A percentile compares a stretch with the other conserved stretches of the same genome.
Evolutionary conservation across 2,888 invertebrate species (phyloP).

Genomic region (Cephus rjabovi): DNA sequence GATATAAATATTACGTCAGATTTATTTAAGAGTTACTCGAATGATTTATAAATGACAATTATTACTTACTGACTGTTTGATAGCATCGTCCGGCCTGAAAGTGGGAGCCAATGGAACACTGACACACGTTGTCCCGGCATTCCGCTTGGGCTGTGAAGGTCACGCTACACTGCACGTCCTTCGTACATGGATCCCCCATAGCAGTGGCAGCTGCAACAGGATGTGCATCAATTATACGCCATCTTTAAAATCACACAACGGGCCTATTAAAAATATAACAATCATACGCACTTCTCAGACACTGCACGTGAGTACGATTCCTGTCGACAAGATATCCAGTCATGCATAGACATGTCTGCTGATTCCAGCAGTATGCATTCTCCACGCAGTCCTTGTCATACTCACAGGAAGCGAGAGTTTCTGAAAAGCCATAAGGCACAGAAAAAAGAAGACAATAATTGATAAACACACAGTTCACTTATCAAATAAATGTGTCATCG

Average conservation of each 20-base stretch:
- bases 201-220: conserved; percentile 49
- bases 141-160: conserved; percentile 60
- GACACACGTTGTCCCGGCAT: conserved; percentile 56
- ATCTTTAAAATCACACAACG: background rate
- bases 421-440: conserved; percentile 33
- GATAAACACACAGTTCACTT: background rate
- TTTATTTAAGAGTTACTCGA: background rate
- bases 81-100: conserved; percentile 61
- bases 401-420: conserved; percentile 43
- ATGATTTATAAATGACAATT: background rate
- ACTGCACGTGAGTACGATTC: conserved; percentile 62
- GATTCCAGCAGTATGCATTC: conserved; percentile 53
- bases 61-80: conserved; percentile 56
- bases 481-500: background rate
- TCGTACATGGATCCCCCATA: conserved; percentile 57
- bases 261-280: background rate
- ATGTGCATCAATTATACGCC: background rate
- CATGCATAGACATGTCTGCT: conserved; percentile 63
- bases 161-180: conserved; percentile 59
- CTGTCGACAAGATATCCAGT: conserved; percentile 59
- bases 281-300: conserved; percentile 59
- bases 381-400: conserved; percentile 50
- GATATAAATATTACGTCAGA: background rate
- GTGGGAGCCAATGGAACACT: conserved; percentile 58
- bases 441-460: conserved; percentile 9